A percentile compares a stretch with the other conserved stretches of the same genome.
phyloP scores from a whole-genome alignment of 2,113 vertebrate species.

The Camelus dromedarius region DNA sequence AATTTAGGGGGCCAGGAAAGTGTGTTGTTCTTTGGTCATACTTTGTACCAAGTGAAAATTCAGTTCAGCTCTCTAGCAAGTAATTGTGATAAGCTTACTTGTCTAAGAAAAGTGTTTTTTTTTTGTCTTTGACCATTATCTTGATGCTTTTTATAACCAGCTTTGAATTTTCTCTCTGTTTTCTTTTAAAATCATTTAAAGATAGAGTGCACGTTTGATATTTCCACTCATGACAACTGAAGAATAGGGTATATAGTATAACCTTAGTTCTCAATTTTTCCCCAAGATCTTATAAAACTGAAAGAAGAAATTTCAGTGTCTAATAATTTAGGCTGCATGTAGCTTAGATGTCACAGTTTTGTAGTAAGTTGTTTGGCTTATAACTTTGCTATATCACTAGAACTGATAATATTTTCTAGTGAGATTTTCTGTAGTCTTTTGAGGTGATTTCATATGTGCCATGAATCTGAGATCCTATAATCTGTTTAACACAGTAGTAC shows the following conservation, averaged over 20 bases:
- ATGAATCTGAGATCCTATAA: conserved; percentile 52
- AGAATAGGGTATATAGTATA: neutral
- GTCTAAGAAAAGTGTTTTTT: conserved; percentile 43
- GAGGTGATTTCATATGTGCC: conserved; percentile 51
- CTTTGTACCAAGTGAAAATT: conserved; percentile 34
- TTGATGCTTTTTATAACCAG: conserved; percentile 35
- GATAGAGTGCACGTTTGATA: neutral
- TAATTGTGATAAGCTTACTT: conserved; percentile 2
- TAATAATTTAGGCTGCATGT: conserved; percentile 32
- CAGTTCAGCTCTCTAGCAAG: neutral
- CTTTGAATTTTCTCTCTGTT: neutral
- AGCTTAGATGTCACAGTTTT: neutral
- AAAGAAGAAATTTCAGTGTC: neutral
- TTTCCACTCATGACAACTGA: conserved; percentile 5
- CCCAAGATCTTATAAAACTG: conserved; percentile 10
- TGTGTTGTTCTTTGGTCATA: neutral
- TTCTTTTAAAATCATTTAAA: conserved; percentile 46
- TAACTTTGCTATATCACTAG: neutral
- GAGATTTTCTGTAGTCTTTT: conserved; percentile 53
- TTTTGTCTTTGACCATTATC: conserved; percentile 23
- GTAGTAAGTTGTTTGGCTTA: neutral
- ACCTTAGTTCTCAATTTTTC: neutral
- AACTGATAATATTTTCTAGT: conserved; percentile 17
- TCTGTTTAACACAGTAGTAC: conserved; percentile 58
- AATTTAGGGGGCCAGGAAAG: neutral